Conservation (phyloP, 2,888 invertebrate species). For the Spodoptera exigua region DNA sequence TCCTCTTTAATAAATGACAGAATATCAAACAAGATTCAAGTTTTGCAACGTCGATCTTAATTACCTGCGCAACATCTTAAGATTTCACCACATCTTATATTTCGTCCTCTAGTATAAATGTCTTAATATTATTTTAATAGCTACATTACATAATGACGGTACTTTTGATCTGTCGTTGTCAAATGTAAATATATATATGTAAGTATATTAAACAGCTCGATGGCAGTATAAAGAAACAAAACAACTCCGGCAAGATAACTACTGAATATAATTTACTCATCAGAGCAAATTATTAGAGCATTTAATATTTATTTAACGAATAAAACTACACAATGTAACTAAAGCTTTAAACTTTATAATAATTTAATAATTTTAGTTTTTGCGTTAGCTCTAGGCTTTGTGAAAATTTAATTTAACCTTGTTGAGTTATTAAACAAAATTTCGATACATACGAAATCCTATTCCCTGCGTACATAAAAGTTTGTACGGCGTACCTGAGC, state of each 20-base stretch:
- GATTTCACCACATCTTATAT: constrained; percentile 18
- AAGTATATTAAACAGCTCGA: constrained; percentile 12
- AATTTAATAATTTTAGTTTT: constrained; percentile 26
- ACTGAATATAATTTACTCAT: constrained; percentile 36
- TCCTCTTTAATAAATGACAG: not conserved
- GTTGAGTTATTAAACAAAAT: constrained; percentile 14
- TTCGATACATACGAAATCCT: constrained; percentile 23
- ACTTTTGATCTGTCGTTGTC: constrained; percentile 7
- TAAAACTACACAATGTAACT: constrained; percentile 29
- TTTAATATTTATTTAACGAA: constrained; percentile 43
- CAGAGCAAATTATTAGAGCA: constrained; percentile 42
- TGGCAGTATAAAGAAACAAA: constrained; percentile 11
- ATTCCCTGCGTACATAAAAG: constrained; percentile 39
- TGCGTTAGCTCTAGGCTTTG: not conserved
- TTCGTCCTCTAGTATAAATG: constrained; percentile 27
- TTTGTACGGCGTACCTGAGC: constrained; percentile 74
- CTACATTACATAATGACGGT: constrained; percentile 21
- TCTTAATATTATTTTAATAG: constrained; percentile 37
- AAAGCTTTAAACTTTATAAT: constrained; percentile 32
- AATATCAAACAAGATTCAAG: not conserved
- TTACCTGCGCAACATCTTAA: constrained; percentile 18
- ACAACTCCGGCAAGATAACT: constrained; percentile 17
- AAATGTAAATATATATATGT: constrained; percentile 24
- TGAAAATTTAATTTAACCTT: constrained; percentile 14
- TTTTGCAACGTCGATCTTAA: constrained; percentile 30